These are phyloP conservation scores for Prosapia bicincta DNA, from an alignment of 2,888 invertebrate genomes.

Conservation along the genomic window DNA sequence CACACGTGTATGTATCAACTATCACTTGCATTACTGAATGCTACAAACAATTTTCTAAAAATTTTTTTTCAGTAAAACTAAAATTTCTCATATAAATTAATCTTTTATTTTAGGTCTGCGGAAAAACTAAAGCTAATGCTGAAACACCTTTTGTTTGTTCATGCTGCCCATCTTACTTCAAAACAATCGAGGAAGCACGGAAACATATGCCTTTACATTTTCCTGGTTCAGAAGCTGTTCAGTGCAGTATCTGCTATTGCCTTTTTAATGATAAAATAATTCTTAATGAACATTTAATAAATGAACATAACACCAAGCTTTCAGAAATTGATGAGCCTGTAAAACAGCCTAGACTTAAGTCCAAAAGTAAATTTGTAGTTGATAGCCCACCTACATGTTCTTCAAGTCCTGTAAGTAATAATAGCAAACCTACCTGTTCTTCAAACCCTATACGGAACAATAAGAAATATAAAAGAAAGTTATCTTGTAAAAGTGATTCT, in stretches of 20 bases:
- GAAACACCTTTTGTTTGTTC: not conserved
- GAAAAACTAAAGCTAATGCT: not conserved
- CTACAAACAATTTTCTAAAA: no score
- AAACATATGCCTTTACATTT: not conserved
- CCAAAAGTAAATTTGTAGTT: no score
- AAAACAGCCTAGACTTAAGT: not conserved
- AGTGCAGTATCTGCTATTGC: not conserved
- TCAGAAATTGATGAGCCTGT: not conserved
- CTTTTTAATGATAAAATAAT: not conserved
- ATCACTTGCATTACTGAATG: no score
- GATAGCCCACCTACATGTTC: no score
- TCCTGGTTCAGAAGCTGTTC: not conserved
- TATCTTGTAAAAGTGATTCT: no score
- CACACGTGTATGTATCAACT: no score
- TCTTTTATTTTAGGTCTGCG: not conserved
- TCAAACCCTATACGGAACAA: no score
- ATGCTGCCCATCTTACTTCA: not conserved
- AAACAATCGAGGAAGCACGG: not conserved
- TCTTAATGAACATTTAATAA: not conserved
- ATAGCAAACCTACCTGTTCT: no score
- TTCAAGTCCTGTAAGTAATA: no score
- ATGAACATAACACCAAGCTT: not conserved
- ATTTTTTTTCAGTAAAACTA: no score
- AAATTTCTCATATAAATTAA: no score
- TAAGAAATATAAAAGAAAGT: no score